Evolutionary conservation across 2,888 invertebrate genomes (phyloP), one percentile per base, ranked within the genome.

Genomic region (Ennomos fuscantarius): DNA sequence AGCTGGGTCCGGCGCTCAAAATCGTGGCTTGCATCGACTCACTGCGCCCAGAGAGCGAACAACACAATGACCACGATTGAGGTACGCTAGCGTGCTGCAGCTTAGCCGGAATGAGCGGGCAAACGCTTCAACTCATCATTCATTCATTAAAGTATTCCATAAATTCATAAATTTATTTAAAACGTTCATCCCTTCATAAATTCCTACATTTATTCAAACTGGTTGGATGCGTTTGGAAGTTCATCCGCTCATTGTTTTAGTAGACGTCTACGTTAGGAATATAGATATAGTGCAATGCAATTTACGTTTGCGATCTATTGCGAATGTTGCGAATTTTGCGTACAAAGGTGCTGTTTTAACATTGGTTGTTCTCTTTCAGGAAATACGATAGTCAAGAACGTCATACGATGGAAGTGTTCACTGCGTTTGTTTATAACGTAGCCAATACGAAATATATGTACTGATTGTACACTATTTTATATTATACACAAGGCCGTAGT

Each of bases 1-100:
- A 99, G 81, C 93, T 99, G 13, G 99, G 99, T 0, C 99, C 99
- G 0, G 99, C 99, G 0, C 93, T 99, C 51, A 99, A 99, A 89
- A 98, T 99, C 57, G 98, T 98, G 69, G 97, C 97, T 41, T 96
- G 96, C 84, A 98, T 99, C 59, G 97, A 97, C 79, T 94, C 96
- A 1, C 95, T 97, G 93, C 93, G 96, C 39, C 93, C 95, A 2
- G 95, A 95, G 65, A 91, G 84, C 69, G 94, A 88, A 31, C 83
- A 85, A 2, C 47, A 71, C 1, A 70, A 71, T 57, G 86, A 87
- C 8, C 73, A 81, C n/a, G 88, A 88, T 70, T 89, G 78, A 87
- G 81, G 86, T 85, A 60, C 10, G 8, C 44, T 32, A 0, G 42
- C 43, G 15, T 9, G 33, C 43, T 37, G 36, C 11, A 37, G 11